Percentiles rank a stretch among this genome's conserved stretches.
Conservation (phyloP, 2,797 vertebrate species). For the Sciurus vulgaris region DNA sequence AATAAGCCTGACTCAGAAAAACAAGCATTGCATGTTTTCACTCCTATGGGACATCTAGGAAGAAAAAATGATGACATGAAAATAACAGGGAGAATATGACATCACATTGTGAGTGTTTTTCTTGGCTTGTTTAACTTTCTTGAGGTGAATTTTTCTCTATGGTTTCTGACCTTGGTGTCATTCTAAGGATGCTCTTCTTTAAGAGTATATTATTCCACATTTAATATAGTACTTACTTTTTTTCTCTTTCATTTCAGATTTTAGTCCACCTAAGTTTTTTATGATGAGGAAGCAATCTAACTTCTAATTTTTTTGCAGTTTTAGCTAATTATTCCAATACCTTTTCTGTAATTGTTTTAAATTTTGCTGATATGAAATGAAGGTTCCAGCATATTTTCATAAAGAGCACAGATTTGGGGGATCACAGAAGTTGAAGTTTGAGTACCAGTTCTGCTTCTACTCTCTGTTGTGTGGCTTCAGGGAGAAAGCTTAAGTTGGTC, state of each 20-base stretch:
- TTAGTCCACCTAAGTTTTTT: not conserved
- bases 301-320: not conserved
- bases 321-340: not conserved
- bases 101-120: not conserved
- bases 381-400: not conserved
- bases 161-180: conserved; percentile 6
- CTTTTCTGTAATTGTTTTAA: not conserved
- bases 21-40: no score
- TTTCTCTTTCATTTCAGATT: conserved; percentile 30
- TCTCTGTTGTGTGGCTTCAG: not conserved
- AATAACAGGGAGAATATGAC: no score
- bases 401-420: not conserved
- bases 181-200: not conserved
- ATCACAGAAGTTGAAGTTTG: not conserved
- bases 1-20: no score
- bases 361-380: not conserved
- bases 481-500: not conserved
- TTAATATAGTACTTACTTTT: conserved; percentile 30
- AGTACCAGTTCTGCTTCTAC: not conserved
- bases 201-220: not conserved
- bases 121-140: not conserved
- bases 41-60: no score
- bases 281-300: not conserved
- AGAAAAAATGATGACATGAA: no score
- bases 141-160: not conserved